phyloP scores from a whole-genome alignment of 1,140 invertebrate species.

The Conus betulinus region DNA sequence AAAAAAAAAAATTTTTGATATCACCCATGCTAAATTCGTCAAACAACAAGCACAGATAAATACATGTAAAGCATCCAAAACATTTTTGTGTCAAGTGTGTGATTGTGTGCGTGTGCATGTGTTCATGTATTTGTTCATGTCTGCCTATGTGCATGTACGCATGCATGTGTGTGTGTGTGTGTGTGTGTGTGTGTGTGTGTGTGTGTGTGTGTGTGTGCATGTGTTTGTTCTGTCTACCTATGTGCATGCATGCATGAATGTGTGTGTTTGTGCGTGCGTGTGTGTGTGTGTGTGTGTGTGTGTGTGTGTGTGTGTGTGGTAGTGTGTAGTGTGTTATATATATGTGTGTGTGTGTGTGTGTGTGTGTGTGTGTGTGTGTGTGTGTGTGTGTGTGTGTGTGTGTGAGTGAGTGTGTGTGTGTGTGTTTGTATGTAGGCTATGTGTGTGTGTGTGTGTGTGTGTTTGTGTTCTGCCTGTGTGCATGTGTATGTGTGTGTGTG shows the following conservation, averaged over 20 bases:
- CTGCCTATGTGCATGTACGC: no score
- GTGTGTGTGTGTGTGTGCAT: no score
- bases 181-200: no score
- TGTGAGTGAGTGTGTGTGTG: background rate
- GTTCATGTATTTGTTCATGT: no score
- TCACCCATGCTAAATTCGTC: no score
- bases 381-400: background rate
- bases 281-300: background rate
- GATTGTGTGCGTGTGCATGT: no score
- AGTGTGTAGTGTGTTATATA: background rate
- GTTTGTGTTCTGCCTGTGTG: background rate
- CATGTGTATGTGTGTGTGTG: background rate
- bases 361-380: background rate
- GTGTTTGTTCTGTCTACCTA: background rate
- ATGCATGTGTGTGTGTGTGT: no score
- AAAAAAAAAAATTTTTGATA: no score
- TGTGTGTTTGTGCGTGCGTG: background rate
- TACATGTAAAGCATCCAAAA: no score
- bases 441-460: no score
- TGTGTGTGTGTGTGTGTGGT: background rate
- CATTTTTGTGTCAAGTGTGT: no score
- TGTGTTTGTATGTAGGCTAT: background rate
- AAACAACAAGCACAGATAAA: no score
- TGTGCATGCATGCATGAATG: background rate
- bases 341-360: background rate